Conservation (phyloP, 2,113 vertebrate species). For the Lipophrys pholis region DNA sequence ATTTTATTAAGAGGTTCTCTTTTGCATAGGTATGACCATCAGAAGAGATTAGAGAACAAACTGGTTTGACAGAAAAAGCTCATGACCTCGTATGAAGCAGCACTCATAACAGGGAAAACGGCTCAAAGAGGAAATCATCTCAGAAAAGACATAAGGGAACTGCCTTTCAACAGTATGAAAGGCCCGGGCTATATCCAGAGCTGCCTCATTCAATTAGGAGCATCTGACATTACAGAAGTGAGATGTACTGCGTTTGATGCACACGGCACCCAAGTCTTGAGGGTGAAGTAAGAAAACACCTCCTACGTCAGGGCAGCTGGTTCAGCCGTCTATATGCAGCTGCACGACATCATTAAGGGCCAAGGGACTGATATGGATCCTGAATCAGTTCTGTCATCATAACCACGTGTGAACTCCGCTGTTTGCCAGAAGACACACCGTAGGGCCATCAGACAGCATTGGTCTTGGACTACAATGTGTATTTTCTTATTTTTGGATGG, state of each 20-base stretch:
- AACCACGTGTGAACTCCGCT: slow-evolving; percentile 17
- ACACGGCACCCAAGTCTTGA: background rate
- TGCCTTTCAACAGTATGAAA: slow-evolving; percentile 45
- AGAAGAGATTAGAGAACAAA: slow-evolving; percentile 7
- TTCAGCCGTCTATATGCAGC: slow-evolving; percentile 15
- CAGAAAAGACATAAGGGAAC: slow-evolving; percentile 39
- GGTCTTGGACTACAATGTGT: slow-evolving; percentile 12
- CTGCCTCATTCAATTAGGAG: slow-evolving; percentile 53
- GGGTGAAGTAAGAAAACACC: slow-evolving; percentile 8
- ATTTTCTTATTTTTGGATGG: slow-evolving; percentile 26
- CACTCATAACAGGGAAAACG: background rate
- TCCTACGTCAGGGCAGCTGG: slow-evolving; percentile 19
- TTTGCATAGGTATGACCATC: too few relatives aligned
- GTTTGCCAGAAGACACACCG: slow-evolving; percentile 25
- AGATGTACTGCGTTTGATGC: slow-evolving; percentile 21
- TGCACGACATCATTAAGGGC: background rate
- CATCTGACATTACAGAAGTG: slow-evolving; percentile 49
- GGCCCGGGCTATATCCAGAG: slow-evolving; percentile 33
- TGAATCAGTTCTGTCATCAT: background rate
- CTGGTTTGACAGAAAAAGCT: slow-evolving; percentile 14
- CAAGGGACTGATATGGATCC: background rate
- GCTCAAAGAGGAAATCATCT: slow-evolving; percentile 44
- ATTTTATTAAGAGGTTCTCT: background rate
- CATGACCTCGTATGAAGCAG: slow-evolving; percentile 10
- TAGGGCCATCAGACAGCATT: slow-evolving; percentile 24